Conservation (phyloP, 2,888 invertebrate species). For the Ormyrus rosae region DNA sequence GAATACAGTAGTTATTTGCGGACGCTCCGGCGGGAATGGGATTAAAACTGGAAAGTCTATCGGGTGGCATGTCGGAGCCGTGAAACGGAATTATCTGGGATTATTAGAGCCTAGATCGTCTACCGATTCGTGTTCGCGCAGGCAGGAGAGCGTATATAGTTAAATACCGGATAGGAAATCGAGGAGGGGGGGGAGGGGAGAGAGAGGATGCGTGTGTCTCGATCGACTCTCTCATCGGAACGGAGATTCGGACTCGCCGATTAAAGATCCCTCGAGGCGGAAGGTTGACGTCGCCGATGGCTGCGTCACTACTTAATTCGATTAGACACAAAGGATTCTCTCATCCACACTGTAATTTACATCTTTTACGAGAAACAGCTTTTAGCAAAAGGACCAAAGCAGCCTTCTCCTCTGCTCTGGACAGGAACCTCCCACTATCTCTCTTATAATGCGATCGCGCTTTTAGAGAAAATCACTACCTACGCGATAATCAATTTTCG, state of each 20-base stretch:
- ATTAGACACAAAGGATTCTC: conserved; percentile 48
- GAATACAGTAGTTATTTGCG: conserved; percentile 53
- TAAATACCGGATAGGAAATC: not conserved
- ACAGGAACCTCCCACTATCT: not conserved
- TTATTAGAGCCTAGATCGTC: conserved; percentile 41
- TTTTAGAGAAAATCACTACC: conserved; percentile 39
- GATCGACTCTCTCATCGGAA: conserved; percentile 43
- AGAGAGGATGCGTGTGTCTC: not conserved
- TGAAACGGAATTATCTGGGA: conserved; percentile 55
- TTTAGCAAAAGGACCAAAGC: conserved; percentile 6
- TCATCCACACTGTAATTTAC: conserved; percentile 48
- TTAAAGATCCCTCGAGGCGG: conserved; percentile 38
- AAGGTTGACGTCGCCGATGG: conserved; percentile 44
- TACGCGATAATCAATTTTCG: conserved; percentile 37
- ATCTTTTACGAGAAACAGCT: conserved; percentile 28
- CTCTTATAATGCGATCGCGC: not conserved
- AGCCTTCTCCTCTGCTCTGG: not conserved
- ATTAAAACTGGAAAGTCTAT: conserved; percentile 37
- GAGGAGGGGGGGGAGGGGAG: no score
- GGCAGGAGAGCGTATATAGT: not conserved
- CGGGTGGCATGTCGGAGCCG: conserved; percentile 31
- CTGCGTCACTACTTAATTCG: conserved; percentile 51
- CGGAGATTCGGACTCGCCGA: conserved; percentile 30
- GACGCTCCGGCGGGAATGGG: conserved; percentile 17
- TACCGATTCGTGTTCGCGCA: conserved; percentile 5